Base-by-base conservation (phyloP, 1,140 invertebrate species). In the Apolygus lucorum region DNA sequence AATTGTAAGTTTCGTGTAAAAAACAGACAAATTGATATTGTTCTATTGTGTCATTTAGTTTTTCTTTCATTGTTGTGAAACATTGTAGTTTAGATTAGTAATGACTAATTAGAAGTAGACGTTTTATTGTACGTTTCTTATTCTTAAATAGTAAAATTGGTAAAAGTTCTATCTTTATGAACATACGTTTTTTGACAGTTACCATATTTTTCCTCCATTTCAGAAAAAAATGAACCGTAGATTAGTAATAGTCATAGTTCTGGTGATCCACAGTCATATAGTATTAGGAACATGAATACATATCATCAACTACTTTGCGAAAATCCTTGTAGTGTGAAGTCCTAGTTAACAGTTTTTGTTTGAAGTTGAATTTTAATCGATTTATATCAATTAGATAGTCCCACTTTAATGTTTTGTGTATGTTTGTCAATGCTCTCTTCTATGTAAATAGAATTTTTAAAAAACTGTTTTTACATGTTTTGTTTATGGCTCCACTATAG, bases 1-100 rank as follows among this genome's bases (percentile, higher is more conserved):
- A 68, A 54, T 52, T 54, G 68, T 68, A 68, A 68, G 68, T 68
- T 25, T 62, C 54, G 68, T 68, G 52, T 68, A 68, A 59, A 68
- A 62, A n/a, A 52, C 29, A 68, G 34, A 54, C 28, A 68, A 28
- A 22, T 59, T 54, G 17, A 68, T 68, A 52, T 59, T 42, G n/a
- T n/a, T n/a, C n/a, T 68, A 62, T 62, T 54, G 68, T 68, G 68
- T 68, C 52, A 59, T 68, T 68, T 54, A 52, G 24, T 68, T 63
- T 68, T 68, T 49, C 68, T 59, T 49, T 49, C 17, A 49, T 49
- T 17, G 8, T 49, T 49, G 34, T 49, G 34, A 49, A 49, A 49
- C 34, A 17, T 49, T 8, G 34, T 49, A 49, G 34, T 49, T 49
- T 49, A 49, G 34, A 49, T 17, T 49, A 49, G 34, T n/a, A n/a